Conservation (phyloP, 2,113 vertebrate species). For the Nycticorax nycticorax region DNA sequence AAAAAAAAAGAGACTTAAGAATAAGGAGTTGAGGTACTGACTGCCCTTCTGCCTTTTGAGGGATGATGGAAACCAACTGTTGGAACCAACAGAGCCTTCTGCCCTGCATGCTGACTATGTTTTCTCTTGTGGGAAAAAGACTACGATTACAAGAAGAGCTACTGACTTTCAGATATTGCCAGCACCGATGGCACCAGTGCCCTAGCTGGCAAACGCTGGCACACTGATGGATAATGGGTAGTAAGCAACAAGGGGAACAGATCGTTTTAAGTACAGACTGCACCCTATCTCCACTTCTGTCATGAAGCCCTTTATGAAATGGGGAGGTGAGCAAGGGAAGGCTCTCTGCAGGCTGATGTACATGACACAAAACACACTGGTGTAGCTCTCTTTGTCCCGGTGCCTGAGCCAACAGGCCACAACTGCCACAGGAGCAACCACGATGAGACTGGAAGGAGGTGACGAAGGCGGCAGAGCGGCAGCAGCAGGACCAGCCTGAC, state of each 20-base stretch:
- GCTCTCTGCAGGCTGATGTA: background rate
- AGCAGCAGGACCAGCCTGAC: background rate
- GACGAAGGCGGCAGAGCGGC: fast-evolving
- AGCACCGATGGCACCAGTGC: background rate
- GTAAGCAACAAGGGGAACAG: background rate
- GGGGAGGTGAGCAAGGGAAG: fast-evolving
- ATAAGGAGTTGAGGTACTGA: background rate
- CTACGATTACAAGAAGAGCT: background rate
- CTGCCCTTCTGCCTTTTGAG: background rate
- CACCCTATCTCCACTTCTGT: background rate
- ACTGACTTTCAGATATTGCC: background rate
- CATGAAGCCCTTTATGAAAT: background rate
- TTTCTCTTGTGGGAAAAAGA: background rate
- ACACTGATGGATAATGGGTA: background rate
- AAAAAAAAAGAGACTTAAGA: background rate
- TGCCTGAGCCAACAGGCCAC: background rate
- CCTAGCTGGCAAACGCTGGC: background rate
- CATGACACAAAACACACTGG: fast-evolving
- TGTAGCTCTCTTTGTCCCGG: background rate
- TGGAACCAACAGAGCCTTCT: background rate
- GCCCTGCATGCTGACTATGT: background rate
- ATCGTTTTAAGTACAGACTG: background rate
- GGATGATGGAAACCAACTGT: background rate
- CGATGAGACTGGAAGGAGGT: background rate
- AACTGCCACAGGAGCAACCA: background rate